phyloP scores from a whole-genome alignment of 1,140 invertebrate genomes.

The Drosophila ogumai region DNA sequence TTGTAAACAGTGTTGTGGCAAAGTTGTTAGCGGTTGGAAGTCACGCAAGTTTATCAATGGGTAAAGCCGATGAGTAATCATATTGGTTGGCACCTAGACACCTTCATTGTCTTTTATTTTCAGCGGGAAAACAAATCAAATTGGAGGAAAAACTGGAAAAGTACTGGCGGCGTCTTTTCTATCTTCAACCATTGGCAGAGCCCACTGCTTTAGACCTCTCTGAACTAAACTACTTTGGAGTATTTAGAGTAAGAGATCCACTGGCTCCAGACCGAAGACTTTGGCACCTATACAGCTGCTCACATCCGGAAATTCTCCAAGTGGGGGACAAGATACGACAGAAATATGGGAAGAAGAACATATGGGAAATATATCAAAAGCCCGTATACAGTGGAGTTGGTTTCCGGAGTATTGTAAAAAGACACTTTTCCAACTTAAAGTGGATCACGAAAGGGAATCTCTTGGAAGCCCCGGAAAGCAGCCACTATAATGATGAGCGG shows the following conservation, averaged over 20 bases:
- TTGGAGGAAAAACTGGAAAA: constrained; percentile 48
- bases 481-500: constrained; percentile 41
- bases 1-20: constrained; percentile 14
- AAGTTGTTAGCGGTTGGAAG: constrained; percentile 1
- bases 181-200: constrained; percentile 13
- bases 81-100: background rate
- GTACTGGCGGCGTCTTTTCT: constrained; percentile 51
- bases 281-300: constrained; percentile 54
- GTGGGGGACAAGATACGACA: constrained; percentile 30
- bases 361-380: constrained; percentile 51
- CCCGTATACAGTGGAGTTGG: constrained; percentile 37
- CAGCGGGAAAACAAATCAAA: constrained; percentile 13
- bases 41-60: constrained; percentile 16
- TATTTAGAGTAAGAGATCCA: constrained; percentile 42
- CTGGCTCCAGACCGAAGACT: constrained; percentile 25
- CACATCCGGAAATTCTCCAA: constrained; percentile 21
- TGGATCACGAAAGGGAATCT: constrained; percentile 51
- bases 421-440: constrained; percentile 44
- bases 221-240: constrained; percentile 52
- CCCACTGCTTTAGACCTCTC: constrained; percentile 22
- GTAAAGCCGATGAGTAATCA: constrained; percentile 35
- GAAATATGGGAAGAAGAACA: constrained; percentile 65
- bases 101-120: background rate
- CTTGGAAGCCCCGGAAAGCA: constrained; percentile 55
- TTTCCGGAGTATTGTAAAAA: constrained; percentile 32